A percentile compares a stretch with the other conserved stretches of the same genome.
phyloP scores from a whole-genome alignment of 2,113 vertebrate species.

The Mormyrus iriodes region DNA sequence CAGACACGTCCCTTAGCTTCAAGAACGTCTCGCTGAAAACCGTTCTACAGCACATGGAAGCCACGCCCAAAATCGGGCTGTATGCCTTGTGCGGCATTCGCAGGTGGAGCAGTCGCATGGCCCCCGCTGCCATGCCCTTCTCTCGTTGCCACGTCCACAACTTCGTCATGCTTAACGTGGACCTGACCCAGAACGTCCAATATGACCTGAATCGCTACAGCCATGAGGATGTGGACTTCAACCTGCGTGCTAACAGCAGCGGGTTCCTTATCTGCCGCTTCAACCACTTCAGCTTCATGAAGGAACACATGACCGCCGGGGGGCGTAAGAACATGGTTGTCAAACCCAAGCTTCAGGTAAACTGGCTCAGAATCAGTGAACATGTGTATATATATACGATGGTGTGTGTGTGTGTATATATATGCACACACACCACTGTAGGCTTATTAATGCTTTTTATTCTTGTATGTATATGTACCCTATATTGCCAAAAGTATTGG shows the following conservation, averaged over 20 bases:
- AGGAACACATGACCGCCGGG: slow-evolving; percentile 86
- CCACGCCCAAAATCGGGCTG: slow-evolving; percentile 82
- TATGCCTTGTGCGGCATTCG: slow-evolving; percentile 85
- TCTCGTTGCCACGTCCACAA: slow-evolving; percentile 87
- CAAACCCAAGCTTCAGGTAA: slow-evolving; percentile 86
- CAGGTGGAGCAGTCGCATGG: slow-evolving; percentile 82
- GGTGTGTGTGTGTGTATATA: no score
- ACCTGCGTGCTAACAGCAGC: slow-evolving; percentile 84
- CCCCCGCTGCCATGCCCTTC: slow-evolving; percentile 58
- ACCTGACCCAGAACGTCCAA: slow-evolving; percentile 93
- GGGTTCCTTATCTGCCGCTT: slow-evolving; percentile 90
- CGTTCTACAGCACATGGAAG: slow-evolving; percentile 86
- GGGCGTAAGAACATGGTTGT: slow-evolving; percentile 84
- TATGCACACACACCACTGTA: no score
- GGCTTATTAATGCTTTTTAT: background rate
- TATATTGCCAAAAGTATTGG: no score
- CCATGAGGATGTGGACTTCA: slow-evolving; percentile 95
- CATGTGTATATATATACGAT: no score
- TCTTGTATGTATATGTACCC: background rate
- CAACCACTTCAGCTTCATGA: slow-evolving; percentile 95
- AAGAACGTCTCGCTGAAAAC: slow-evolving; percentile 79
- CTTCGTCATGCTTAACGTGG: slow-evolving; percentile 88
- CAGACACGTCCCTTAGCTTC: slow-evolving; percentile 52
- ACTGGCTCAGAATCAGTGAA: background rate
- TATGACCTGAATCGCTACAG: slow-evolving; percentile 96